Evolutionary conservation across 1,140 invertebrate species (phyloP).

Genomic region (Leptoteleia sp.): DNA sequence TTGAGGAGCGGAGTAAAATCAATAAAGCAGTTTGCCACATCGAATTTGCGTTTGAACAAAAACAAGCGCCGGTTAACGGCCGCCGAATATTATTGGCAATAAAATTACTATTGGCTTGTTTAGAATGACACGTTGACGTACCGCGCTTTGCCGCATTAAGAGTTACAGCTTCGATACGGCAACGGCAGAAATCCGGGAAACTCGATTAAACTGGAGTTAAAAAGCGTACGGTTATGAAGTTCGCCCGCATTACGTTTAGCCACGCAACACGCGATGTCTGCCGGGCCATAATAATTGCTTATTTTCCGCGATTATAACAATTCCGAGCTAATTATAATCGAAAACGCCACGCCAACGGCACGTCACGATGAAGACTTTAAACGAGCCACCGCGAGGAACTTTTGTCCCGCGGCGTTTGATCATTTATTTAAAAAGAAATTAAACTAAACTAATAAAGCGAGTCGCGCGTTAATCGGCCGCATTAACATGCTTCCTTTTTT

Average conservation of each 20-base stretch:
- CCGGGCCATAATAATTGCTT: slow-evolving; percentile 54
- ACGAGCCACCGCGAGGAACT: slow-evolving; percentile 39
- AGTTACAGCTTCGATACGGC: slow-evolving; percentile 28
- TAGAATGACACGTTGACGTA: slow-evolving; percentile 38
- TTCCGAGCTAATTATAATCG: slow-evolving; percentile 55
- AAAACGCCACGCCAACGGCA: slow-evolving; percentile 51
- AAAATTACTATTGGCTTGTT: slow-evolving; percentile 31
- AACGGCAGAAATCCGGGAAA: slow-evolving; percentile 46
- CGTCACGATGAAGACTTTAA: slow-evolving; percentile 54
- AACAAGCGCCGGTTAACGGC: neutral
- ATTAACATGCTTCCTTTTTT: no score
- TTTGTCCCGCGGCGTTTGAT: slow-evolving; percentile 30
- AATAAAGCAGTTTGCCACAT: neutral
- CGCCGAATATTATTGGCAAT: slow-evolving; percentile 20
- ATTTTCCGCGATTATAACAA: slow-evolving; percentile 62
- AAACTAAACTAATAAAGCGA: slow-evolving; percentile 37
- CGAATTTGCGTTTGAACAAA: slow-evolving; percentile 2
- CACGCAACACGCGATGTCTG: slow-evolving; percentile 59
- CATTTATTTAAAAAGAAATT: slow-evolving; percentile 35
- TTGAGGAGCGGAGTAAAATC: no score
- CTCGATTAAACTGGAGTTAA: slow-evolving; percentile 57
- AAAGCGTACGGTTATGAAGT: slow-evolving; percentile 54
- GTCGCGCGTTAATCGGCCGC: slow-evolving; percentile 27
- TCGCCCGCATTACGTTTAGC: slow-evolving; percentile 42
- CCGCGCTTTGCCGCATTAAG: slow-evolving; percentile 47